Evolutionary conservation across 2,888 invertebrate genomes (phyloP).

Genomic region (Agrochola lota): DNA sequence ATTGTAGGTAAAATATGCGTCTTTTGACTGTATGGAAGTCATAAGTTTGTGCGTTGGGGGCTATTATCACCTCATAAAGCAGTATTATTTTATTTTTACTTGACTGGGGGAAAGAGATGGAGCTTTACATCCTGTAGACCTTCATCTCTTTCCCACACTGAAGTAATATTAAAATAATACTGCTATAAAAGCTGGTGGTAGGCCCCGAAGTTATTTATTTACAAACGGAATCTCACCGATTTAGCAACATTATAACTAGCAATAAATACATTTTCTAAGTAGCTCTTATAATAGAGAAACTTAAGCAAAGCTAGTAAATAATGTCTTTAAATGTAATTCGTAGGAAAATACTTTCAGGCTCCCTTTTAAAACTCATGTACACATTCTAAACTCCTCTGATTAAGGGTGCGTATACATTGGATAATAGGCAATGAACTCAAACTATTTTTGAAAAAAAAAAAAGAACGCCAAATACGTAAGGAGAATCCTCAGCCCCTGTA

Average conservation of each 20-base stretch:
- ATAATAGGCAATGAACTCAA: background rate
- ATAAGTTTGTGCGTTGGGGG: constrained; percentile 15
- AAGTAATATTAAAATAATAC: too few species aligned
- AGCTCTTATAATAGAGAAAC: constrained; percentile 9
- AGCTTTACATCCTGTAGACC: too few species aligned
- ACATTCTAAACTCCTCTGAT: background rate
- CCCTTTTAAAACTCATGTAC: background rate
- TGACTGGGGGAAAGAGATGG: too few species aligned
- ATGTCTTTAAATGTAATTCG: constrained; percentile 47
- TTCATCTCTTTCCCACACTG: too few species aligned
- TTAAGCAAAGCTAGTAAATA: constrained; percentile 29
- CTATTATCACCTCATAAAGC: too few species aligned
- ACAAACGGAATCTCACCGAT: background rate
- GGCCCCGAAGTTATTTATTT: background rate
- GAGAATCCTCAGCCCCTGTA: background rate
- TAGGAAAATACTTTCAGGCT: constrained; percentile 39
- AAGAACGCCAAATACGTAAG: background rate
- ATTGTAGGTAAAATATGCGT: constrained; percentile 8
- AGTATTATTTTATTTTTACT: too few species aligned
- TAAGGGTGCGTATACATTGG: background rate
- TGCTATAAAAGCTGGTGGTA: too few species aligned
- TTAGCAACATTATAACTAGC: background rate
- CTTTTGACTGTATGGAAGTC: background rate
- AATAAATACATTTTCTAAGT: constrained; percentile 1
- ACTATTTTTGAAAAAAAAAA: background rate